These are phyloP conservation scores for Natrix natrix DNA, from an alignment of 2,797 vertebrate species.

Conservation along the genomic window DNA sequence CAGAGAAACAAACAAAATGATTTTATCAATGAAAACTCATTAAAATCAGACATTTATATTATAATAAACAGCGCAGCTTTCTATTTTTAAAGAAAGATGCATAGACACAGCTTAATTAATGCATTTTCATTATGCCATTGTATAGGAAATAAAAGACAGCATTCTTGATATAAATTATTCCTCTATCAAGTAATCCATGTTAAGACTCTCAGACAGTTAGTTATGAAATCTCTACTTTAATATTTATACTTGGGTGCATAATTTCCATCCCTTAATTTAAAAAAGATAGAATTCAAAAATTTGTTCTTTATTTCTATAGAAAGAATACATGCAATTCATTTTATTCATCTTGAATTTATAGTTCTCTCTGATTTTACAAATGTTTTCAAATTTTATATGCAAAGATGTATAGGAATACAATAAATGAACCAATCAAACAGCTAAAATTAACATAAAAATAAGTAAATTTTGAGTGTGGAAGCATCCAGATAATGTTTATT, in stretches of 20 bases:
- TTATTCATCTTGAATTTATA: neutral
- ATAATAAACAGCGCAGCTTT: slow-evolving; percentile 4
- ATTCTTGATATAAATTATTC: slow-evolving; percentile 17
- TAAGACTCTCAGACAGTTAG: neutral
- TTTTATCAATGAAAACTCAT: slow-evolving; percentile 26
- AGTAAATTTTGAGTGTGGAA: neutral
- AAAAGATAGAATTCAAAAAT: neutral
- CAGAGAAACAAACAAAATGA: neutral
- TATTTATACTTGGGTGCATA: neutral
- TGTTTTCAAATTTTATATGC: neutral
- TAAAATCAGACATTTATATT: slow-evolving; percentile 2
- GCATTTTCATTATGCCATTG: slow-evolving; percentile 14
- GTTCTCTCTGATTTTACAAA: neutral
- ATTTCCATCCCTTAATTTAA: neutral
- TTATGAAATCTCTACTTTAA: slow-evolving; percentile 3
- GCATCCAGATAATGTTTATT: neutral
- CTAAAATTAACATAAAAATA: neutral
- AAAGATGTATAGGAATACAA: neutral
- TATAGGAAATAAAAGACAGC: neutral
- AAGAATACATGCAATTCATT: neutral
- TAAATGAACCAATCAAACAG: neutral
- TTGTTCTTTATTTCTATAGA: neutral
- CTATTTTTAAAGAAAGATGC: slow-evolving; percentile 1
- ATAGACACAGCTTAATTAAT: slow-evolving; percentile 12
- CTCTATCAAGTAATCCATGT: slow-evolving; percentile 25